Evolutionary conservation across 2,113 vertebrate genomes (phyloP), one percentile per base, ranked within the genome.

Genomic region (Aptenodytes forsteri): DNA sequence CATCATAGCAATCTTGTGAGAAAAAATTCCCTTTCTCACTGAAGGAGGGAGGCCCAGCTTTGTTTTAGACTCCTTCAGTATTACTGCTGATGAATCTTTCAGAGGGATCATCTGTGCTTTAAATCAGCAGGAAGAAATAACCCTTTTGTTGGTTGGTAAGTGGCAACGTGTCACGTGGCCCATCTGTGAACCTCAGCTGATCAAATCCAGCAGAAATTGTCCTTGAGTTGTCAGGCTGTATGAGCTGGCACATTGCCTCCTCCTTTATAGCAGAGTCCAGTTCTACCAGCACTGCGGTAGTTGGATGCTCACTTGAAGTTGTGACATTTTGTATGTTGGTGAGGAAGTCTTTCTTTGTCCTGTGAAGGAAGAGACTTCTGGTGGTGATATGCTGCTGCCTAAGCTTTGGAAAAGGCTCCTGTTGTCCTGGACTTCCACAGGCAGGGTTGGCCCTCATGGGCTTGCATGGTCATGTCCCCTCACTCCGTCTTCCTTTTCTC

Each of bases 141-240:
- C 10, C 0, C 2, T 94, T 95, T 87, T 83, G 61, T 85, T 95
- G 49, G 15, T 76, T 61, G 34, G 49, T 82, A 87, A 95, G 87
- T 54, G 62, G 58, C 30, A 83, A 36, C 3, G 3, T 86, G 40
- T 94, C 95, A 79, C 3, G 3, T 92, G 82, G 73, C 72, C 59
- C 36, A 69, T 80, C 66, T 90, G 70, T 67, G 40, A 85, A 90
- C 52, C 49, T 91, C 93, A 88, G 81, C 62, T 90, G 92, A 95
- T 93, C 8, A 6, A 90, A 93, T 77, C 58, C 79, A 92, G 75
- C 58, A 83, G 76, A 91, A 94, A 89, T 70, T 90, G 88, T 72
- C 96, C 90, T 90, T 94, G 84, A 91, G 69, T 90, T 94, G 83
- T 93, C 79, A 90, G 82, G 55, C 88, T 88, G 30, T 47, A 49